Conservation (phyloP, 2,888 invertebrate species). For the Caenorhabditis sp. region DNA sequence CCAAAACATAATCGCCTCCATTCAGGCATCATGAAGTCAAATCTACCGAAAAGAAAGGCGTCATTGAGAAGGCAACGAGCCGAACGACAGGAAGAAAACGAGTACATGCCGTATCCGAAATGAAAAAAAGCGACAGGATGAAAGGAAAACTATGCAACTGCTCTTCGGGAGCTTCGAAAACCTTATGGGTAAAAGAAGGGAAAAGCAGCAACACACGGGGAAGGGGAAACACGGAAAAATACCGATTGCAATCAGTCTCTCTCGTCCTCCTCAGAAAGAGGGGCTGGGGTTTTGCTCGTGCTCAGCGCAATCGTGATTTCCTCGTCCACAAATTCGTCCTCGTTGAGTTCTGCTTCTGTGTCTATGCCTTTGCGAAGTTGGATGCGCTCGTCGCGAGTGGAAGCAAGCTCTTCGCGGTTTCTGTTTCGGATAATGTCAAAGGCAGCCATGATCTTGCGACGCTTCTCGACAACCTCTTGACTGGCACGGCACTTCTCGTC, state of each 20-base stretch:
- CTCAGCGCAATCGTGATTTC: conserved; percentile 73
- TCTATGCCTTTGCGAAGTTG: conserved; percentile 68
- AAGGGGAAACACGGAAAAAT: conserved; percentile 2
- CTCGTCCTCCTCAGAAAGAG: conserved; percentile 62
- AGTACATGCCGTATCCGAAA: conserved; percentile 36
- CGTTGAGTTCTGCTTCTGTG: conserved; percentile 59
- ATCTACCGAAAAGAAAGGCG: conserved; percentile 53
- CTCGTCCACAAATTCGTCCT: conserved; percentile 74
- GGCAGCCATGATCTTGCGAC: conserved; percentile 70
- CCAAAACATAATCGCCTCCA: conserved; percentile 43
- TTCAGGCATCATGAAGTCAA: conserved; percentile 58
- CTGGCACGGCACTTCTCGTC: conserved; percentile 76
- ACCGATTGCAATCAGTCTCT: conserved; percentile 37
- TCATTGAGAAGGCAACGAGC: conserved; percentile 30
- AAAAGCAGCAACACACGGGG: conserved; percentile 5
- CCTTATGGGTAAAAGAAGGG: conserved; percentile 1
- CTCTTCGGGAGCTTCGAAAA: not conserved
- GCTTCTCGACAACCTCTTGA: conserved; percentile 73
- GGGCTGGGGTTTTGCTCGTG: conserved; percentile 68
- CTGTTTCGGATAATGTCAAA: conserved; percentile 70
- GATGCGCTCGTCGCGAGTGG: conserved; percentile 57
- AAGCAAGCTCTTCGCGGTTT: conserved; percentile 57
- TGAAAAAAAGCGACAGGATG: not conserved
- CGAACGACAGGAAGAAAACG: conserved; percentile 25
- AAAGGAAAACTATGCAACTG: not conserved